Percentiles rank a stretch among this genome's conserved stretches.
Evolutionary conservation across 2,797 vertebrate genomes (phyloP).

Genomic region (Hephaestus fuliginosus): DNA sequence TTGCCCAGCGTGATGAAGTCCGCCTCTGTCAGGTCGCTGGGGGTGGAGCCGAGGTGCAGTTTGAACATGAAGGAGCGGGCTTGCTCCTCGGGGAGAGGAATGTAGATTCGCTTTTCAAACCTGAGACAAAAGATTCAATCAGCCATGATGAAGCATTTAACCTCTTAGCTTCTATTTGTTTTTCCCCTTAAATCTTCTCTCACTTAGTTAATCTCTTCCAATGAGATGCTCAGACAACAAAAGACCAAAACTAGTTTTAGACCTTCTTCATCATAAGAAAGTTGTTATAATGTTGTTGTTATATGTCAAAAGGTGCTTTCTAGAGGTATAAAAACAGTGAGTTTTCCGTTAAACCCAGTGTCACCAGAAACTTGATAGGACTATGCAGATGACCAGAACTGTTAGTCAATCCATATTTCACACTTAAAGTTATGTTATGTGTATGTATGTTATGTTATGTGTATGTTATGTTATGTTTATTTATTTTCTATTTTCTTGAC

Average conservation of each 20-base stretch:
- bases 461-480: no score
- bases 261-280: neutral
- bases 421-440: no score
- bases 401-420: no score
- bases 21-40: constrained; percentile 84
- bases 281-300: no score
- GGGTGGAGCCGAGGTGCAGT: constrained; percentile 92
- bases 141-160: neutral
- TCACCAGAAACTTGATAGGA: neutral
- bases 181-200: no score
- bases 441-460: no score
- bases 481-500: no score
- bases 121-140: constrained; percentile 72
- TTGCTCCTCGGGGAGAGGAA: constrained; percentile 82
- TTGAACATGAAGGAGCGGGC: constrained; percentile 92
- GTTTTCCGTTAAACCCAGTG: neutral
- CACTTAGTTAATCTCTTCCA: no score
- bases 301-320: no score
- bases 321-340: neutral
- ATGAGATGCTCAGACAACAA: no score
- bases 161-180: neutral
- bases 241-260: neutral
- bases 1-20: constrained; percentile 90
- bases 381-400: neutral
- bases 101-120: constrained; percentile 98